These are phyloP conservation scores for Atrina japonica DNA, from an alignment of 2,888 invertebrate genomes.

Conservation along the genomic window DNA sequence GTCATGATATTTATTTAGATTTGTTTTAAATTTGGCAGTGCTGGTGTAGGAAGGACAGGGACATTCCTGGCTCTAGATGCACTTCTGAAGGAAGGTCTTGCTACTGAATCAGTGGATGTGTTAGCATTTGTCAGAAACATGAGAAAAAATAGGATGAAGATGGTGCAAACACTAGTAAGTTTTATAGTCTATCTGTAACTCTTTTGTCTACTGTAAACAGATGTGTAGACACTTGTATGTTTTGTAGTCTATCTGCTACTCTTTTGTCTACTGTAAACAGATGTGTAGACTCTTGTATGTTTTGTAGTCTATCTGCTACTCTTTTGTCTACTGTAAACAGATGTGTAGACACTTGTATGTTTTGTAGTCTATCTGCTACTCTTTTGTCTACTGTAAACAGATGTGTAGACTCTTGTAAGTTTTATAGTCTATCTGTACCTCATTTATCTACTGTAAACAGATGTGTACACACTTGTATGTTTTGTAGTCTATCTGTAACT, in stretches of 20 bases:
- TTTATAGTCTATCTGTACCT: too few species aligned
- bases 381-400: background rate
- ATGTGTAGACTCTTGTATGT: slow-evolving; percentile 38
- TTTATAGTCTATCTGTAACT: too few species aligned
- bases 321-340: background rate
- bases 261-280: background rate
- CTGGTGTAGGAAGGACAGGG: slow-evolving; percentile 46
- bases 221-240: slow-evolving; percentile 38
- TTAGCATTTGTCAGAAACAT: slow-evolving; percentile 28
- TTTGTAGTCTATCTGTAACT: too few species aligned
- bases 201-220: background rate
- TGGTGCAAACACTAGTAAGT: slow-evolving; percentile 45
- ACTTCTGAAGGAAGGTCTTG: slow-evolving; percentile 33
- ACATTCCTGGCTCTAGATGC: slow-evolving; percentile 41
- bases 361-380: too few species aligned
- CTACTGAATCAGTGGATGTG: slow-evolving; percentile 28
- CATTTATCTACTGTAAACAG: too few species aligned
- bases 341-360: slow-evolving; percentile 38
- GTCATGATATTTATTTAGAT: too few species aligned
- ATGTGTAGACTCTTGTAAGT: too few species aligned
- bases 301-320: too few species aligned
- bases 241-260: too few species aligned
- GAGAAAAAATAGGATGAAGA: slow-evolving; percentile 39
- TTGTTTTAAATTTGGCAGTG: slow-evolving; percentile 27
- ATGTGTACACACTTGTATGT: too few species aligned